Base-by-base conservation (phyloP, 2,113 vertebrate genomes). In the Oreochromis tanganicae region DNA sequence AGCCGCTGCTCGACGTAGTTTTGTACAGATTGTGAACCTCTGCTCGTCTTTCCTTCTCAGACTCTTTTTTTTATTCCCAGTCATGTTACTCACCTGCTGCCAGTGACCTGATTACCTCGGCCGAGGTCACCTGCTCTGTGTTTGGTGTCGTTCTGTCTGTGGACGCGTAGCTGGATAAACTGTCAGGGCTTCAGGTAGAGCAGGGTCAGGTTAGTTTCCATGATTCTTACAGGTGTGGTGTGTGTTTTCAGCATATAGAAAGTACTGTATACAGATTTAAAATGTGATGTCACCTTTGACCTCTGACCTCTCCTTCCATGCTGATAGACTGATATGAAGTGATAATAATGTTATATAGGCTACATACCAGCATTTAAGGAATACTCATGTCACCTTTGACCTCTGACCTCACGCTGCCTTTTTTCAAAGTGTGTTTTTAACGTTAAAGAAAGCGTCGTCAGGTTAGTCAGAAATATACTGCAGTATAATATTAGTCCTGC, bases 121-220 rank as follows among this genome's bases (percentile, higher is more conserved):
- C 57, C 0, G 3, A 61, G 57, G 5, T 32, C 5, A 59, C 57
- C 57, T 0, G 0, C 12, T 32, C 57, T 32, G 52, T 11, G 52
- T 54, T 21, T 10, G 52, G 9, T 21, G 19, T 54, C 52, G 3
- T n/a, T 21, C 19, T 54, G 52, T 54, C 1, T 54, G 27, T 32
- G 8, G 57, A 5, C 4, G 14, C 3, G 4, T 59, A 32, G 8
- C 57, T 32, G 57, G 9, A 17, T 32, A 32, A 17, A 61, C 14
- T 32, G 13, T 59, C 57, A 61, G 57, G 57, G 57, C 27, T 61
- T 32, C 14, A 32, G 57, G 27, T 61, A 32, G 27, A 6, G 57
- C 57, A 61, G 57, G 6, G 57, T 9, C 27, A 0, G 57, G 2
- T 9, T 17, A 61, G 57, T 10, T 0, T 61, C 27, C 57, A 17